Base-by-base conservation (phyloP, 2,797 vertebrate genomes). In the Poecilia wingei region DNA sequence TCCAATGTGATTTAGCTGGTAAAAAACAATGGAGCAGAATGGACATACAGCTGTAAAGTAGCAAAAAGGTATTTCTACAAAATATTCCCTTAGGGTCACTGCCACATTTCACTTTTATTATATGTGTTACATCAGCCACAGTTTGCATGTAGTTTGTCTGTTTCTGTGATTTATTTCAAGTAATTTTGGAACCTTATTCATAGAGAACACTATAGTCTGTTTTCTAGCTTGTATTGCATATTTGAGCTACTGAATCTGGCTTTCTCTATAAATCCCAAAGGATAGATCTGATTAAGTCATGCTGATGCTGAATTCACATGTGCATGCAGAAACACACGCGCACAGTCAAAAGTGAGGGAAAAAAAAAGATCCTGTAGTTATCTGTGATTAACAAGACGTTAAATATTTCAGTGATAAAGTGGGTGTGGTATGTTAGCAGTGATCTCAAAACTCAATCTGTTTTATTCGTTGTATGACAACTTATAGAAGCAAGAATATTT, bases 211-310 rank as follows among this genome's bases (percentile, higher is more conserved):
- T 12, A 25, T 43, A 6, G 70, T 66, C 22, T 53, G 3, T n/a
- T 31, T 69, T 69, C 47, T 53, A 28, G 25, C 14, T 49, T 28
- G 14, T 55, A 43, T 12, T 39, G 47, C 25, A 31, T 12, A 45
- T 77, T 72, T 46, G 36, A 41, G 6, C 25, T 22, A 14, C 49
- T 46, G 33, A 16, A 72, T 8, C 28, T 51, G 57, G 59, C 53
- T 77, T 74, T 7, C 77, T 53, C 41, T 43, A 36, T 61, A 36
- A 61, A 55, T 18, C 74, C 66, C 71, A 20, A 64, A 31, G 68
- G 78, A 25, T 10, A 22, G 1, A 22, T 39, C 51, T 43, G 16
- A 16, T 47, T 8, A 0, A 3, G 46, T 33, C 73, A 25, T 33
- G 53, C 57, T 9, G 2, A 39, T 43, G 70, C 49, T 39, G 59